A percentile compares a stretch with the other conserved stretches of the same genome.
Evolutionary conservation across 2,888 invertebrate species (phyloP).

Genomic region (Octodonta nipae): DNA sequence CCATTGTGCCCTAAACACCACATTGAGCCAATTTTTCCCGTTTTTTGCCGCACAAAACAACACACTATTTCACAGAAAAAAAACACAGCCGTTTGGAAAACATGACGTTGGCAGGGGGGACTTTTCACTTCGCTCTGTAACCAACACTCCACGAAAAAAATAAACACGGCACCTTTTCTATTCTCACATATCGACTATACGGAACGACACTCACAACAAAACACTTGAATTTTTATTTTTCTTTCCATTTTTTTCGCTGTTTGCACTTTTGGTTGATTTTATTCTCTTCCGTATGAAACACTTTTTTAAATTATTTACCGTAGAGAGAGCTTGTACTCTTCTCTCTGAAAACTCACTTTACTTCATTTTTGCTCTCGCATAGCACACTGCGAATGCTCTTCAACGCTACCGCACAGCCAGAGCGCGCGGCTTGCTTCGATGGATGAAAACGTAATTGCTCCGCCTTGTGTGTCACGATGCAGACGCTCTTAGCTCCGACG

Average conservation of each 20-base stretch:
- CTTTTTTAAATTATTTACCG: too few species aligned
- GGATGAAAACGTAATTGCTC: constrained; percentile 25
- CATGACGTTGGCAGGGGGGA: constrained; percentile 16
- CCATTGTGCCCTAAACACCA: constrained; percentile 96
- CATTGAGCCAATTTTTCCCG: constrained; percentile 67
- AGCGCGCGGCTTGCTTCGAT: constrained; percentile 15
- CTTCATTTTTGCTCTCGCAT: too few species aligned
- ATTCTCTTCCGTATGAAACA: too few species aligned
- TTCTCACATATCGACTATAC: too few species aligned
- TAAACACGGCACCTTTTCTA: constrained; percentile 2
- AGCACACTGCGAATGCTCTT: constrained; percentile 8
- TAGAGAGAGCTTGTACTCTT: too few species aligned
- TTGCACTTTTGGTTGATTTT: too few species aligned
- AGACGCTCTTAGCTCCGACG: constrained; percentile 12
- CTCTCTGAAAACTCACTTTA: too few species aligned
- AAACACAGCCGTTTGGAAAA: constrained; percentile 31
- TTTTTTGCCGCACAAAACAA: constrained; percentile 37
- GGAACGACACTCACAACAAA: too few species aligned
- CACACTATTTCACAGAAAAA: constrained; percentile 31
- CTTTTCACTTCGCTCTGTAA: constrained; percentile 5
- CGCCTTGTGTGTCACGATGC: too few species aligned
- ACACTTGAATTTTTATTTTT: too few species aligned
- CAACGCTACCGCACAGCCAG: background rate
- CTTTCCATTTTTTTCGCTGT: too few species aligned
- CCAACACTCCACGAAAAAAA: constrained; percentile 4